Percentiles rank a stretch among this genome's conserved stretches.
phyloP scores from a whole-genome alignment of 2,888 invertebrate genomes.

The Sminthurides aquaticus region DNA sequence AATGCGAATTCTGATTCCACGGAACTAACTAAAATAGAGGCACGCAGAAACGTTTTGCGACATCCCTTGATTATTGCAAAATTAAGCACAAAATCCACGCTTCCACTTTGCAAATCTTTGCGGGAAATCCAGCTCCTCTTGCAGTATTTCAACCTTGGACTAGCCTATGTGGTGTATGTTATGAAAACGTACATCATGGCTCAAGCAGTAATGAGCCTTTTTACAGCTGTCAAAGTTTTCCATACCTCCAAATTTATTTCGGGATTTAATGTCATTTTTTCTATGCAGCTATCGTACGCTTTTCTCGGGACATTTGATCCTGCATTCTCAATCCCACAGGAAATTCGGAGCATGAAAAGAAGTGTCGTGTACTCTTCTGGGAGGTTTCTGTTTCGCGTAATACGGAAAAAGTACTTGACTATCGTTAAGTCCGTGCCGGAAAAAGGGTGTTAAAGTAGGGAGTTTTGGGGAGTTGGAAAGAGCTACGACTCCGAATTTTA shows the following conservation, averaged over 20 bases:
- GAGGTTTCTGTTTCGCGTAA: not conserved
- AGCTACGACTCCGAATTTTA: too few relatives aligned
- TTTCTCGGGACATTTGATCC: not conserved
- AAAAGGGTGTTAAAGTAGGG: not conserved
- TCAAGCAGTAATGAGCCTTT: not conserved
- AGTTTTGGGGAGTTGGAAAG: constrained; percentile 1
- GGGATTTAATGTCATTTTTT: not conserved
- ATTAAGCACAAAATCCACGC: not conserved
- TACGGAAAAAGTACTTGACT: not conserved
- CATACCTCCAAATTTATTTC: not conserved
- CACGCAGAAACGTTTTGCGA: not conserved
- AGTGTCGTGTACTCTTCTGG: not conserved
- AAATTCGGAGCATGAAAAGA: not conserved
- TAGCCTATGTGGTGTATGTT: not conserved
- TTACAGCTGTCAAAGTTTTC: not conserved
- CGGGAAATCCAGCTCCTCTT: not conserved
- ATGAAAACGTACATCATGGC: not conserved
- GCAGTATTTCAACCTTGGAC: constrained; percentile 2
- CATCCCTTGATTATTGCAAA: not conserved
- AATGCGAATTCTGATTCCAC: not conserved
- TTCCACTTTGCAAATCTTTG: not conserved
- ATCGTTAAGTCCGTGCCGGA: not conserved
- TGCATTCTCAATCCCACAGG: not conserved
- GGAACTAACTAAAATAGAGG: not conserved
- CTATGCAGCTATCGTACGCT: not conserved